Percentiles rank a stretch among this genome's conserved stretches.
Evolutionary conservation across 2,888 invertebrate genomes (phyloP).

Genomic region (Nemurella pictetii): DNA sequence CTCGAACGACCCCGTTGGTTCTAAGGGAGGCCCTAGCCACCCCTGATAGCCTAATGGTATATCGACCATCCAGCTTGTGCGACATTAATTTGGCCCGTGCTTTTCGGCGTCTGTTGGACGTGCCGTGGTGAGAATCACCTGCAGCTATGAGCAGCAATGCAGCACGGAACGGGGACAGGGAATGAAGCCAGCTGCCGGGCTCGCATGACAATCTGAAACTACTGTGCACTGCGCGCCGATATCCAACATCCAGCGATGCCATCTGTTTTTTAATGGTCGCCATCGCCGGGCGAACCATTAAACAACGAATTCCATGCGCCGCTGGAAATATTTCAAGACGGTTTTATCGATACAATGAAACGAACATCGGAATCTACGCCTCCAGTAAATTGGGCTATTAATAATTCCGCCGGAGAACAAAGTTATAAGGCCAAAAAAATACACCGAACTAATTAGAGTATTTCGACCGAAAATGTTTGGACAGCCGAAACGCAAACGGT

Average conservation of each 20-base stretch:
- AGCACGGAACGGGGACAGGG: too few species aligned
- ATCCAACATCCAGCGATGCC: background rate
- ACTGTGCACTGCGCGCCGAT: background rate
- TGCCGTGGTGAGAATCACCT: too few species aligned
- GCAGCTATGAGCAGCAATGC: background rate
- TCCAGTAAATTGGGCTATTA: constrained; percentile 23
- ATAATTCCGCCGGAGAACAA: constrained; percentile 1
- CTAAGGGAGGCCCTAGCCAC: too few species aligned
- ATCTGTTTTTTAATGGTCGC: background rate
- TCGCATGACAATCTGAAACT: background rate
- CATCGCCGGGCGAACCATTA: background rate
- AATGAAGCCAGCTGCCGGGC: background rate
- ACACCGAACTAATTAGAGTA: background rate
- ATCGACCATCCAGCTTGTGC: too few species aligned
- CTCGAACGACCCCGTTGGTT: too few species aligned
- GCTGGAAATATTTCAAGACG: background rate
- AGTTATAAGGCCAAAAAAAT: too few species aligned
- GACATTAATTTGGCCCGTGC: too few species aligned
- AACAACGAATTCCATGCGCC: background rate
- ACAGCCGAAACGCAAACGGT: background rate
- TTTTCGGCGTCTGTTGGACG: too few species aligned
- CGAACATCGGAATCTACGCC: constrained; percentile 26
- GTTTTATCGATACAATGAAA: constrained; percentile 21
- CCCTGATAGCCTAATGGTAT: too few species aligned
- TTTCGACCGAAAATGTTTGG: background rate